A percentile compares a stretch with the other conserved stretches of the same genome.
Conservation (phyloP, 2,797 vertebrate genomes). For the Rhinophrynus dorsalis region DNA sequence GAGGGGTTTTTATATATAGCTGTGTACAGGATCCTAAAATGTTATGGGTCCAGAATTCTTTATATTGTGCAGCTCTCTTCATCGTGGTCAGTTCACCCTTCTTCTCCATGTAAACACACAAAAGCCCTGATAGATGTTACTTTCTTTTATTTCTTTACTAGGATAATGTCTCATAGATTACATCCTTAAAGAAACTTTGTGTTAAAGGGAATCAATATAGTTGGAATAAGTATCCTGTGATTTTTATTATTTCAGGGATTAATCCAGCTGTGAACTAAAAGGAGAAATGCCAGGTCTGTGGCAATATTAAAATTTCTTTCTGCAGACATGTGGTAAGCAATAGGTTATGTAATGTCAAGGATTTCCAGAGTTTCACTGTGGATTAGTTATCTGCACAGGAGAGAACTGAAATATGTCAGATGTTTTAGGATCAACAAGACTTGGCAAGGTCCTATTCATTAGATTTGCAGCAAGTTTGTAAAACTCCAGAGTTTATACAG, state of each 20-base stretch:
- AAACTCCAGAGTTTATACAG: conserved; percentile 1
- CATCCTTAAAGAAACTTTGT: too few species aligned
- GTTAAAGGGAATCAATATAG: too few species aligned
- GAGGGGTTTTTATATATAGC: too few species aligned
- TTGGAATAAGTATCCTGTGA: background rate
- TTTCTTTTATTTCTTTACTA: too few species aligned
- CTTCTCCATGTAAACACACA: too few species aligned
- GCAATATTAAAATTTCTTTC: background rate
- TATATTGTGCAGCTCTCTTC: too few species aligned
- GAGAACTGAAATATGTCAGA: background rate
- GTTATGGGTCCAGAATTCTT: too few species aligned
- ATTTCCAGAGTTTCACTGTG: conserved; percentile 11
- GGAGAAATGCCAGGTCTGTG: background rate
- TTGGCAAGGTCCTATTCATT: background rate
- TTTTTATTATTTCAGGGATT: background rate
- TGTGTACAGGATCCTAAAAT: too few species aligned
- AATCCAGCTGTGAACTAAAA: background rate
- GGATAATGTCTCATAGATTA: too few species aligned
- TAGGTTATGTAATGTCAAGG: background rate
- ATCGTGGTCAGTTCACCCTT: too few species aligned
- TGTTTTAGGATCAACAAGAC: background rate
- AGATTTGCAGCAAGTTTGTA: conserved; percentile 8
- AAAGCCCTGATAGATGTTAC: too few species aligned
- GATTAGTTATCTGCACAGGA: background rate
- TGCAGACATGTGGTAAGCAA: background rate